phyloP scores from a whole-genome alignment of 2,888 invertebrate genomes.

The Rhingia campestris region DNA sequence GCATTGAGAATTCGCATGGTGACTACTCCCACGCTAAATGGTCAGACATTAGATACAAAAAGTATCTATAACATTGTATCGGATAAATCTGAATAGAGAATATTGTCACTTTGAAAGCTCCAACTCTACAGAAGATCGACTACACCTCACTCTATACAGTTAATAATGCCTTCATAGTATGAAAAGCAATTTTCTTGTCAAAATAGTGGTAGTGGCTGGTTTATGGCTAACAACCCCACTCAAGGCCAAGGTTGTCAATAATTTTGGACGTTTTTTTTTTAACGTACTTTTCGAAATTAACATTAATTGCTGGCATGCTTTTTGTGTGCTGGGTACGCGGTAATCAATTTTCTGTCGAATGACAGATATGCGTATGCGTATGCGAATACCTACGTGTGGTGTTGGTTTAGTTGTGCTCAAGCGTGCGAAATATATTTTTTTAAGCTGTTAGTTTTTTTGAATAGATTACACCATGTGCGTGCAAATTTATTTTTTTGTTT shows the following conservation, averaged over 20 bases:
- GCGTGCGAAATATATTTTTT: slow-evolving; percentile 26
- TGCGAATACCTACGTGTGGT: slow-evolving; percentile 30
- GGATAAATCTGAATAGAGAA: too few relatives aligned
- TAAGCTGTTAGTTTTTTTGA: background rate
- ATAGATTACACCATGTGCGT: slow-evolving; percentile 24
- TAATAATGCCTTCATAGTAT: background rate
- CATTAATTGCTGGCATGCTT: slow-evolving; percentile 52
- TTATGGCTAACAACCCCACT: slow-evolving; percentile 65
- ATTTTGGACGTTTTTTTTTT: slow-evolving; percentile 1
- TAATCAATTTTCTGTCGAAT: slow-evolving; percentile 49
- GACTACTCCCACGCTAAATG: background rate
- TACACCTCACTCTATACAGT: background rate
- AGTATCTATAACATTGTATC: too few relatives aligned
- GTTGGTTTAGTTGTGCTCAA: slow-evolving; percentile 40
- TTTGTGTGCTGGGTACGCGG: background rate
- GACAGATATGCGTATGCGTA: slow-evolving; percentile 19
- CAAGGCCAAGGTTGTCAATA: slow-evolving; percentile 64
- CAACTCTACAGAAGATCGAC: background rate
- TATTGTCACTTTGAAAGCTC: too few relatives aligned
- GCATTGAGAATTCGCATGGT: slow-evolving; percentile 2
- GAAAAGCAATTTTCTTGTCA: slow-evolving; percentile 32
- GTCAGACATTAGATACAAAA: background rate
- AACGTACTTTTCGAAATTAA: slow-evolving; percentile 22
- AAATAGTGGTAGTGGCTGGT: slow-evolving; percentile 22
- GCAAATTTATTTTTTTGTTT: slow-evolving; percentile 6